These are phyloP conservation scores for Odontesthes bonariensis DNA, from an alignment of 2,113 vertebrate genomes.

Conservation along the genomic window DNA sequence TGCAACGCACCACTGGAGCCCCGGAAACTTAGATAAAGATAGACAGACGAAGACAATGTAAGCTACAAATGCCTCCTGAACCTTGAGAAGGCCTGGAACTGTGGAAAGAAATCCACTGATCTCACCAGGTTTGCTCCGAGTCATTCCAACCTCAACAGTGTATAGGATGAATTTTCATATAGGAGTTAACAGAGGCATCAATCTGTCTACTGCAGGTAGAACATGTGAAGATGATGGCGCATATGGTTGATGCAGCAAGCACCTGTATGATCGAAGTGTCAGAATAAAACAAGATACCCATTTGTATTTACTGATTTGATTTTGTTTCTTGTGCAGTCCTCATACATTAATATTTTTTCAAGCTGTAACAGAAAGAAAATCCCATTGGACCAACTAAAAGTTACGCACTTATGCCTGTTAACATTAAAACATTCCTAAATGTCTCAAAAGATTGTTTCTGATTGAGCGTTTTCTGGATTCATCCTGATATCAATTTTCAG, in stretches of 20 bases:
- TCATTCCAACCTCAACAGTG: constrained; percentile 83
- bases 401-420: too few relatives aligned
- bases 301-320: not conserved
- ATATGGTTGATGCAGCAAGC: constrained; percentile 86
- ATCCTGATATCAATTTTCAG: too few relatives aligned
- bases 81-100: constrained; percentile 88
- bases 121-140: constrained; percentile 83
- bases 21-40: too few relatives aligned
- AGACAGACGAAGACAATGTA: constrained; percentile 89
- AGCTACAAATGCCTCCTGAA: constrained; percentile 88
- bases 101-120: constrained; percentile 89
- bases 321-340: not conserved
- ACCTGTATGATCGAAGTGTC: constrained; percentile 55
- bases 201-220: constrained; percentile 48
- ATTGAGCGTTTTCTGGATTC: too few relatives aligned
- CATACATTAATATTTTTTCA: not conserved
- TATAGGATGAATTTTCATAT: constrained; percentile 86
- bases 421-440: too few relatives aligned
- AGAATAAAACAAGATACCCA: not conserved
- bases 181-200: constrained; percentile 80
- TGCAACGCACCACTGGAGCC: constrained; percentile 87
- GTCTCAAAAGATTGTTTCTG: too few relatives aligned
- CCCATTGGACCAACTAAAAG: too few relatives aligned
- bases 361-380: too few relatives aligned
- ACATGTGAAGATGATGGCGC: constrained; percentile 69